Evolutionary conservation across 2,888 invertebrate genomes (phyloP).

Genomic region (Muscina levida): DNA sequence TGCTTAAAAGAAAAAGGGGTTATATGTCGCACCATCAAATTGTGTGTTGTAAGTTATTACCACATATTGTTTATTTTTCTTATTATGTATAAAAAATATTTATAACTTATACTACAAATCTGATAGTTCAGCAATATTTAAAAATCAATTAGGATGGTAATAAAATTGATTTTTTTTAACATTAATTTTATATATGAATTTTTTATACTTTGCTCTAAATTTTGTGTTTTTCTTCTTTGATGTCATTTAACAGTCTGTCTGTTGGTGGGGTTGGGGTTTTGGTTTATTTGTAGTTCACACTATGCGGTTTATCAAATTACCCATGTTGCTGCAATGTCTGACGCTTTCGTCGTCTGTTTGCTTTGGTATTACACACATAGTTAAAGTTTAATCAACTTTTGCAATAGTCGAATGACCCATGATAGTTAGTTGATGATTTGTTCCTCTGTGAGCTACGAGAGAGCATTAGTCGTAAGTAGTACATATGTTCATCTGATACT

Average conservation of each 20-base stretch:
- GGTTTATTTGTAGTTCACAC: conserved; percentile 13
- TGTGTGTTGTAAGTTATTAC: too few relatives aligned
- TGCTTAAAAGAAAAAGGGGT: too few relatives aligned
- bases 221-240: neutral
- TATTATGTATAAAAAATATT: neutral
- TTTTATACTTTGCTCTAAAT: too few relatives aligned
- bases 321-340: conserved; percentile 5
- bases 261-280: conserved; percentile 3
- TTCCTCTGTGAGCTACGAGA: neutral
- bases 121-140: too few relatives aligned
- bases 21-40: too few relatives aligned
- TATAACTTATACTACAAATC: too few relatives aligned
- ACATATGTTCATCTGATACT: conserved; percentile 1
- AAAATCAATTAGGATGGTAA: too few relatives aligned
- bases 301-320: conserved; percentile 63
- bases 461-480: too few relatives aligned
- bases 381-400: conserved; percentile 63
- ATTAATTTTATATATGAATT: too few relatives aligned
- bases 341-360: neutral
- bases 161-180: too few relatives aligned
- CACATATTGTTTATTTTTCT: neutral
- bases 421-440: too few relatives aligned
- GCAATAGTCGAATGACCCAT: conserved; percentile 43
- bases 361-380: conserved; percentile 3
- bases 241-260: neutral